Evolutionary conservation across 2,113 vertebrate genomes (phyloP).

Genomic region (Ceratotherium simum): DNA sequence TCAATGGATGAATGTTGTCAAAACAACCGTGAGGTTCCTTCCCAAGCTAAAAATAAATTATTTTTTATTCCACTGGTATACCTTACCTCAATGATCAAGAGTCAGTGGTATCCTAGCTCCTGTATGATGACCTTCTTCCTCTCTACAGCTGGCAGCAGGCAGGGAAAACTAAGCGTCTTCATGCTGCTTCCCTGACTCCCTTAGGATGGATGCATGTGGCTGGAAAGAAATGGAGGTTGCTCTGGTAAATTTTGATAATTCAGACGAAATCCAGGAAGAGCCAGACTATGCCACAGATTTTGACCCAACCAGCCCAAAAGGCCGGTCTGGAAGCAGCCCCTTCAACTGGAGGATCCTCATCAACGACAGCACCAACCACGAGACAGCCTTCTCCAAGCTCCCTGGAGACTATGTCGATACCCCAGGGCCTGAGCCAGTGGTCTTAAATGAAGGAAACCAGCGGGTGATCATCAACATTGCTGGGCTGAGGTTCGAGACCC

Average conservation of each 20-base stretch:
- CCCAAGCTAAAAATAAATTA: background rate
- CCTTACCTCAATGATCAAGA: background rate
- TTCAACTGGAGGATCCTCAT: constrained; percentile 92
- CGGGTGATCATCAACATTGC: constrained; percentile 97
- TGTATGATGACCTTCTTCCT: background rate
- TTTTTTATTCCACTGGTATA: background rate
- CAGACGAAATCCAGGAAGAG: constrained; percentile 91
- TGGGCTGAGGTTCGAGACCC: constrained; percentile 95
- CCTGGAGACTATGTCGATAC: constrained; percentile 91
- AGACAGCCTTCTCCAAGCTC: constrained; percentile 91
- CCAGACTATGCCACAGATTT: constrained; percentile 88
- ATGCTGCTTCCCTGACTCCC: constrained; percentile 78
- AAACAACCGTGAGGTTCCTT: background rate
- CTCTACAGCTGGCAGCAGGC: constrained; percentile 80
- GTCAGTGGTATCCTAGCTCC: background rate
- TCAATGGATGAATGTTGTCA: background rate
- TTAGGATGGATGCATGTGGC: constrained; percentile 87
- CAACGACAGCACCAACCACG: constrained; percentile 90
- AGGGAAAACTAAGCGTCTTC: constrained; percentile 63
- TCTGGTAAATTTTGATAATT: constrained; percentile 93
- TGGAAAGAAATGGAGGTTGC: constrained; percentile 95
- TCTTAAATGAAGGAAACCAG: constrained; percentile 92
- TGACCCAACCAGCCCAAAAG: constrained; percentile 81
- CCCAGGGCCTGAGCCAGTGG: constrained; percentile 89
- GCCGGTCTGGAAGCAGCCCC: constrained; percentile 88